Percentiles rank a stretch among this genome's conserved stretches.
phyloP scores from a whole-genome alignment of 2,888 invertebrate genomes.

The Leptinotarsa haldemani region DNA sequence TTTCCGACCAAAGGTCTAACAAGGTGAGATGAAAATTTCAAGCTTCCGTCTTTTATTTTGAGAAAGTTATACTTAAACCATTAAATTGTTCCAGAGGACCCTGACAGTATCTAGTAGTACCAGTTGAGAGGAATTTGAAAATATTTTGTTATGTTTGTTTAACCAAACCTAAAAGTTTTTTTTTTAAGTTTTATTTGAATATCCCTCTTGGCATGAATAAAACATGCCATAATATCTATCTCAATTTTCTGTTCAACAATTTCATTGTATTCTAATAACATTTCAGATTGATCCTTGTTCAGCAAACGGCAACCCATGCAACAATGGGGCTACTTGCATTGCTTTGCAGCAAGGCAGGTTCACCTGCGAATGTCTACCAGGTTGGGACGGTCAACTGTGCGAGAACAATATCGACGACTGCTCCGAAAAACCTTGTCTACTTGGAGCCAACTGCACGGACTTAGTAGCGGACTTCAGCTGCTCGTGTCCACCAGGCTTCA shows the following conservation, averaged over 20 bases:
- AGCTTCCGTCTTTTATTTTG: no score
- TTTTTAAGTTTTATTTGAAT: no score
- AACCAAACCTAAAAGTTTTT: no score
- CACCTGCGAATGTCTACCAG: slow-evolving; percentile 94
- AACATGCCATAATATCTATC: no score
- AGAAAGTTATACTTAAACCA: no score
- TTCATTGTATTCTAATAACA: background rate
- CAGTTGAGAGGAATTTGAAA: no score
- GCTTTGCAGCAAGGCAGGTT: slow-evolving; percentile 92
- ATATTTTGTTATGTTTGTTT: no score
- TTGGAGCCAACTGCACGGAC: slow-evolving; percentile 94
- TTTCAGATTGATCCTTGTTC: slow-evolving; percentile 89
- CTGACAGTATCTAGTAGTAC: no score
- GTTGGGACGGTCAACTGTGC: slow-evolving; percentile 97
- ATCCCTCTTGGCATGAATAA: no score
- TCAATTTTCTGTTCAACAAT: background rate
- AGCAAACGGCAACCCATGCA: slow-evolving; percentile 90
- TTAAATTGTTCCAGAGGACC: no score
- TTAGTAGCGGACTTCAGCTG: slow-evolving; percentile 94
- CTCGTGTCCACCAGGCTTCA: slow-evolving; percentile 92
- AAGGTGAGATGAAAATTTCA: no score
- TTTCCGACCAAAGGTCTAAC: no score
- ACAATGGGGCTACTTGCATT: slow-evolving; percentile 89
- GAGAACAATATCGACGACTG: slow-evolving; percentile 95
- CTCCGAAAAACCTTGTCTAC: slow-evolving; percentile 89